phyloP scores from a whole-genome alignment of 2,113 vertebrate genomes.

The Myxocyprinus asiaticus region DNA sequence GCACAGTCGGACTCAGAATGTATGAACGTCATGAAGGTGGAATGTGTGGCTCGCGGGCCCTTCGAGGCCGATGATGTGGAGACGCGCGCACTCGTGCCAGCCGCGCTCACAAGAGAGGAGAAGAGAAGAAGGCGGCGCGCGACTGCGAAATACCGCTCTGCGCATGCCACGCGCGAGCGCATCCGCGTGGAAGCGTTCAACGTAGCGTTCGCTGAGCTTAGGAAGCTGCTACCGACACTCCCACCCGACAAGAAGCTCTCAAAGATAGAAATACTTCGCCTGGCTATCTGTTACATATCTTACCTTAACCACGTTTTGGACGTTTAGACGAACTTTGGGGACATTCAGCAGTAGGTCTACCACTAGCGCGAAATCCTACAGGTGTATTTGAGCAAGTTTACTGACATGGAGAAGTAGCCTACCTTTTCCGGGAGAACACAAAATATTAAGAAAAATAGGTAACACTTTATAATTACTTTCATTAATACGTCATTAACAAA shows the following conservation, averaged over 20 bases:
- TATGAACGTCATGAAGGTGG: conserved; percentile 79
- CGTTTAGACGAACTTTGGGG: conserved; percentile 68
- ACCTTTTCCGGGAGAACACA: background rate
- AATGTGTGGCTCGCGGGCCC: conserved; percentile 81
- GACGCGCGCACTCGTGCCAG: conserved; percentile 74
- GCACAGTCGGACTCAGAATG: conserved; percentile 84
- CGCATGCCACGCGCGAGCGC: conserved; percentile 74
- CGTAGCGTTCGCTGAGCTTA: conserved; percentile 76
- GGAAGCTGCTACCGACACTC: conserved; percentile 79
- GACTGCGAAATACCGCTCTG: conserved; percentile 77
- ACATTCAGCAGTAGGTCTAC: background rate
- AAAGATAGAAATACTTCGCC: conserved; percentile 84
- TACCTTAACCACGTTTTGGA: conserved; percentile 88
- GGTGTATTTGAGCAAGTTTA: conserved; percentile 2
- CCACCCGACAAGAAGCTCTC: conserved; percentile 86
- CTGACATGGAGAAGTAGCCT: background rate
- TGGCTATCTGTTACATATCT: conserved; percentile 87
- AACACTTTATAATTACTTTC: conserved; percentile 19
- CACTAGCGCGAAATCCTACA: background rate
- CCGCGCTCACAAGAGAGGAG: conserved; percentile 86
- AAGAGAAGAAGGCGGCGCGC: conserved; percentile 81
- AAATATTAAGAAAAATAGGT: background rate
- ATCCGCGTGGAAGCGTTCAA: conserved; percentile 83
- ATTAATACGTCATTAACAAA: background rate
- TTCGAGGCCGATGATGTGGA: conserved; percentile 68